Percentiles rank a stretch among this genome's conserved stretches.
phyloP scores from a whole-genome alignment of 92 coral and sea anemone species.

The Porites divaricata region DNA sequence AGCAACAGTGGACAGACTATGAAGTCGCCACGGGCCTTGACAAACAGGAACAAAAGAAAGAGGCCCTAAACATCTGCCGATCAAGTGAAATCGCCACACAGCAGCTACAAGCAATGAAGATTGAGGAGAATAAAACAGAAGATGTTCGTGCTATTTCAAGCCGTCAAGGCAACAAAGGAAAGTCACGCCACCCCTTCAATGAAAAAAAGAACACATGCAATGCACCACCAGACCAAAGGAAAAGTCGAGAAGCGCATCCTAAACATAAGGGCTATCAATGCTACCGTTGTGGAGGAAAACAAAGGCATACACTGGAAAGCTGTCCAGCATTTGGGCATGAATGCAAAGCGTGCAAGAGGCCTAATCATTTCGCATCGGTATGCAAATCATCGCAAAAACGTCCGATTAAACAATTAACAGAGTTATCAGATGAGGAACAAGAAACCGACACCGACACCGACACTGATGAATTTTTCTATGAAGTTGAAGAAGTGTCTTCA shows the following conservation, averaged over 20 bases:
- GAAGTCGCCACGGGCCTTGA: constrained; percentile 11
- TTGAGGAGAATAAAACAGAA: constrained; percentile 18
- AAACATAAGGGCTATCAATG: constrained; percentile 19
- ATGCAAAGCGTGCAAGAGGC: constrained; percentile 35
- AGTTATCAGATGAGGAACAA: too few relatives aligned
- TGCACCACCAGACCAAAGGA: too few relatives aligned
- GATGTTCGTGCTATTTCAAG: too few relatives aligned
- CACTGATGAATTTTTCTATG: too few relatives aligned
- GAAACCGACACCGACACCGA: too few relatives aligned
- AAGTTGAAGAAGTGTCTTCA: too few relatives aligned
- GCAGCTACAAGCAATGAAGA: constrained; percentile 43
- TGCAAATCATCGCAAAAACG: constrained; percentile 27
- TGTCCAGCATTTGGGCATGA: constrained; percentile 45
- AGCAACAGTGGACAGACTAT: constrained; percentile 52
- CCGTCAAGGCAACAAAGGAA: too few relatives aligned
- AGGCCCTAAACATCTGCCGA: constrained; percentile 32
- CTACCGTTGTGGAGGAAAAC: constrained; percentile 34
- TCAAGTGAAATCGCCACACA: constrained; percentile 46
- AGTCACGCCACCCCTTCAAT: too few relatives aligned
- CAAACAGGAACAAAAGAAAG: constrained; percentile 15
- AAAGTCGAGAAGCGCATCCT: too few relatives aligned
- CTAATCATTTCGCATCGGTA: constrained; percentile 42
- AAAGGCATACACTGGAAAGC: constrained; percentile 24
- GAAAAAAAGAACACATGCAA: too few relatives aligned
- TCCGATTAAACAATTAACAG: constrained; percentile 3